Conservation (phyloP, 2,888 invertebrate genomes). For the Cheilosia pagana region DNA sequence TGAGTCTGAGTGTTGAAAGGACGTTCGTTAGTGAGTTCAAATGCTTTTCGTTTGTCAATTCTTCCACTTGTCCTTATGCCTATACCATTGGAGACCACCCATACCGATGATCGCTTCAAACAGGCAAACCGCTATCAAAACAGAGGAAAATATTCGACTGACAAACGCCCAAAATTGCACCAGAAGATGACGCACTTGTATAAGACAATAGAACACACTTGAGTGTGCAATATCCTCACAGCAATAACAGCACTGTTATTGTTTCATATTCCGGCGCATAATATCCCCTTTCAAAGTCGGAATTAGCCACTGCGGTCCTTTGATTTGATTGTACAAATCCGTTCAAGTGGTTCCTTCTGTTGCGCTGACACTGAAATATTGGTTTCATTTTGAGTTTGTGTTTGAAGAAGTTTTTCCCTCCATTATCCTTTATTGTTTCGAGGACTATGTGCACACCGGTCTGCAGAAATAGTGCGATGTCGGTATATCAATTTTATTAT, state of each 20-base stretch:
- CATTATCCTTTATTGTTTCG: slow-evolving; percentile 70
- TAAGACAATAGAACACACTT: slow-evolving; percentile 67
- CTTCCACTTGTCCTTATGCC: no score
- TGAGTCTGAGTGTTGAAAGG: no score
- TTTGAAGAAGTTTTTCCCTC: slow-evolving; percentile 25
- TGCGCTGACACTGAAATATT: slow-evolving; percentile 54
- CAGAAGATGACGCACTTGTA: slow-evolving; percentile 49
- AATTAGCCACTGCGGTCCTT: slow-evolving; percentile 70
- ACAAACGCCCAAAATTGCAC: slow-evolving; percentile 51
- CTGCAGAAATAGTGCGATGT: slow-evolving; percentile 71
- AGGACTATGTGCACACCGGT: slow-evolving; percentile 34
- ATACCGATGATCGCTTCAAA: slow-evolving; percentile 13
- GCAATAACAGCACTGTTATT: slow-evolving; percentile 48
- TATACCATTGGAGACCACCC: no score
- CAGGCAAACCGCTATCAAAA: slow-evolving; percentile 70
- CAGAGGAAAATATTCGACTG: slow-evolving; percentile 63
- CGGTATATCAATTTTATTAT: slow-evolving; percentile 75
- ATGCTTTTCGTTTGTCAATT: no score
- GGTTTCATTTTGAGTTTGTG: slow-evolving; percentile 23
- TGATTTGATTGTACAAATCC: slow-evolving; percentile 38
- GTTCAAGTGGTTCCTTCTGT: slow-evolving; percentile 68
- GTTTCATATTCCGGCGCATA: slow-evolving; percentile 30
- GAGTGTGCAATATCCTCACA: slow-evolving; percentile 25
- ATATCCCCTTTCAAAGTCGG: slow-evolving; percentile 63
- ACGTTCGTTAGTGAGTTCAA: no score